Evolutionary conservation across 2,113 vertebrate genomes (phyloP), one percentile per base, ranked within the genome.

Genomic region (Zosterops hypoxanthus): DNA sequence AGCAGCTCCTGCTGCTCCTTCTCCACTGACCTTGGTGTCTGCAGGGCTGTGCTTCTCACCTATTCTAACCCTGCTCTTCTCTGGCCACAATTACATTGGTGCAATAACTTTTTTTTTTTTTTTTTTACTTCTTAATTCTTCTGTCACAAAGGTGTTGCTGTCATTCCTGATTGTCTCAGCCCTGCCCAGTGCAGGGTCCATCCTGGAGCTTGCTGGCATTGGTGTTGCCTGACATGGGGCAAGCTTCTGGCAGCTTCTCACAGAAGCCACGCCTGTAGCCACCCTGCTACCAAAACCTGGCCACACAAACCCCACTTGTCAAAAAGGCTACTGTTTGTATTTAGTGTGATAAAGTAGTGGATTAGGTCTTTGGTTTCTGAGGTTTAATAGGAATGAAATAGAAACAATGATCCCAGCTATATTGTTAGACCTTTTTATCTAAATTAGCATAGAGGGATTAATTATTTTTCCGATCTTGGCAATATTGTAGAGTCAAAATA

Each of bases 331-430:
- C 33, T 68, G 6, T 55, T 71, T 57, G 7, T n/a, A 4, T 42
- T 3, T 22, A 20, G 41, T 11, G 4, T 50, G 19, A 12, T 84
- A n/a, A 6, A 4, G 22, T 59, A 50, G 16, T 0, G 0, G 31
- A 50, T 68, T 76, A 0, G 0, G 8, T 64, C 53, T 72, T 85
- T 0, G 0, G 6, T 57, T 90, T 90, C 52, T 87, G 64, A 60
- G 28, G 11, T 47, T 41, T 91, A 68, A 47, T 61, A 78, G 36
- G n/a, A 87, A 59, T n/a, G 8, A 46, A 81, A 52, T 78, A 23
- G 65, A 65, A 87, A 34, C 20, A 22, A 5, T 7, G 3, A 68
- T 60, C 0, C 2, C 42, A 77, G 21, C 1, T 7, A 59, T 0
- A 2, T 85, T 76, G n/a, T 88, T 81, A 66, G 46, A 31, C n/a